A percentile compares a stretch with the other conserved stretches of the same genome.
Conservation (phyloP, 2,888 invertebrate species). For the Allygus modestus region DNA sequence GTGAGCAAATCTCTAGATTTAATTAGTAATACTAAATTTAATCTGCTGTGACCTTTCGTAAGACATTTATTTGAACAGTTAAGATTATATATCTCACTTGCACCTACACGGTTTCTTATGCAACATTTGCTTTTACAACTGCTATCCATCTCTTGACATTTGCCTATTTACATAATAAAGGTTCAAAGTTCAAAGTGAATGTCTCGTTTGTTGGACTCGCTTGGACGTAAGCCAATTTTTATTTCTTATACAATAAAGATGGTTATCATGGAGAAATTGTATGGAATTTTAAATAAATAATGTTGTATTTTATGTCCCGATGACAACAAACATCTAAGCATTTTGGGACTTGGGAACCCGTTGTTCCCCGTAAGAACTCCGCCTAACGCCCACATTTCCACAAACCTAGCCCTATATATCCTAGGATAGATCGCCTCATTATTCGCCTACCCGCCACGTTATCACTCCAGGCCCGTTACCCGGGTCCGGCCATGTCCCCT, state of each 20-base stretch:
- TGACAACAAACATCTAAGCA: too few species aligned
- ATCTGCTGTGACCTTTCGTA: too few species aligned
- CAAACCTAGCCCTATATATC: not conserved
- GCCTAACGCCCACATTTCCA: constrained; percentile 2
- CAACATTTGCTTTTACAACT: not conserved
- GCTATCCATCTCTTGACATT: not conserved
- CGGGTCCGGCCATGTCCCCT: not conserved
- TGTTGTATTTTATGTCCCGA: too few species aligned
- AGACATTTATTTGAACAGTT: too few species aligned
- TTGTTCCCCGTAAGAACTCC: not conserved
- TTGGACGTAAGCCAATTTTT: not conserved
- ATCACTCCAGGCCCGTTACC: constrained; percentile 19
- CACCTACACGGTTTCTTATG: too few species aligned
- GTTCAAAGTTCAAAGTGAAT: not conserved
- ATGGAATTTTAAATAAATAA: too few species aligned
- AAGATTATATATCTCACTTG: too few species aligned
- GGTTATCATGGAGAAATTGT: too few species aligned
- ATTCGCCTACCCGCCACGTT: not conserved
- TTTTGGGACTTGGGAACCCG: too few species aligned
- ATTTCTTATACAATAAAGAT: too few species aligned
- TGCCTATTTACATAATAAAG: not conserved
- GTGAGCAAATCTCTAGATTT: too few species aligned
- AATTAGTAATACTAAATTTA: too few species aligned
- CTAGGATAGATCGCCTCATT: constrained; percentile 27
- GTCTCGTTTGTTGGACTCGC: not conserved